These are phyloP conservation scores for Lochmaea capreae DNA, from an alignment of 2,888 invertebrate species.

Conservation along the genomic window DNA sequence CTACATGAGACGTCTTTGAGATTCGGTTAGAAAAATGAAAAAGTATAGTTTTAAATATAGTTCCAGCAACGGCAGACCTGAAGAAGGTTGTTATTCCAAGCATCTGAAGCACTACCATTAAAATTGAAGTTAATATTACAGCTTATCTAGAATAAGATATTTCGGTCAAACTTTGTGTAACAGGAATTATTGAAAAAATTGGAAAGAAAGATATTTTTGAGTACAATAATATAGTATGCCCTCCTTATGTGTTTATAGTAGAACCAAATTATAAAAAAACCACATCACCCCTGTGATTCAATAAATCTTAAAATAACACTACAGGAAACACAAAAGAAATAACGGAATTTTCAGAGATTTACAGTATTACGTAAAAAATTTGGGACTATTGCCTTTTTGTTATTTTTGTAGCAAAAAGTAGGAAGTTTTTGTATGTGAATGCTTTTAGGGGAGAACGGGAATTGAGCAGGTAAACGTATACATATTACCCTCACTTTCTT, in stretches of 20 bases:
- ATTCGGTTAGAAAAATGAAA: too few species aligned
- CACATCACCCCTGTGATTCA: constrained; percentile 7
- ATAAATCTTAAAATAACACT: constrained; percentile 24
- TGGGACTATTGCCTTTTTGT: constrained; percentile 14
- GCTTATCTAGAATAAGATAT: too few species aligned
- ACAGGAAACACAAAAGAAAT: constrained; percentile 17
- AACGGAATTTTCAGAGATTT: constrained; percentile 26
- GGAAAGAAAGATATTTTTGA: too few species aligned
- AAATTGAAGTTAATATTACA: too few species aligned
- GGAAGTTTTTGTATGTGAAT: constrained; percentile 22
- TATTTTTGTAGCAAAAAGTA: constrained; percentile 24
- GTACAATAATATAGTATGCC: too few species aligned
- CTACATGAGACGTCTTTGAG: too few species aligned
- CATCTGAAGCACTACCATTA: too few species aligned
- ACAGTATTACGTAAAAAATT: constrained; percentile 21
- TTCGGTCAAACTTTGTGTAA: too few species aligned
- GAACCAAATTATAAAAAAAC: background rate
- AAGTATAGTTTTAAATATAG: too few species aligned
- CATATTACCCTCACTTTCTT: background rate
- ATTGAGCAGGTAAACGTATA: constrained; percentile 19
- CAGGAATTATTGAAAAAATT: too few species aligned
- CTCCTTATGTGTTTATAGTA: background rate
- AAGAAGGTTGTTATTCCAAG: too few species aligned
- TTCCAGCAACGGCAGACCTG: too few species aligned
- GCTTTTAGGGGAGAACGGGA: constrained; percentile 16